Conservation (phyloP, 2,888 invertebrate species). For the Catocala sponsa region DNA sequence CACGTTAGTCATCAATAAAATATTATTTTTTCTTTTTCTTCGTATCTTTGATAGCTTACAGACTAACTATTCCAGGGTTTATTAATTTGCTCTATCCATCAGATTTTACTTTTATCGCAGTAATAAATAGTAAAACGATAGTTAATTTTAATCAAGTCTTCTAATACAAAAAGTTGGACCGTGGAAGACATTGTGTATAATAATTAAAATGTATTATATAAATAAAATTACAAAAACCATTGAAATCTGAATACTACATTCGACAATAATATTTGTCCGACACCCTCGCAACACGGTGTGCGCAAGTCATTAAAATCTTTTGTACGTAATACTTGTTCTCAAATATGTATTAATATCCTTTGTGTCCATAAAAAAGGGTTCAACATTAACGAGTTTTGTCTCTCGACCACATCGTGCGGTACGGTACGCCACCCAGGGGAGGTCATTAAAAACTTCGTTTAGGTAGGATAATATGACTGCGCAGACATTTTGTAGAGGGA, state of each 20-base stretch:
- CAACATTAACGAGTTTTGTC: conserved; percentile 66
- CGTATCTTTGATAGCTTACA: too few species aligned
- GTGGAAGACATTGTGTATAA: too few species aligned
- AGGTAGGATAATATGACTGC: conserved; percentile 42
- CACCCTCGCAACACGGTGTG: conserved; percentile 15
- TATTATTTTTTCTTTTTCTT: too few species aligned
- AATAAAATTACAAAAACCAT: too few species aligned
- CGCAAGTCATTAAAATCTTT: conserved; percentile 47
- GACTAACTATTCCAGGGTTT: too few species aligned
- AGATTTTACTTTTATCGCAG: too few species aligned
- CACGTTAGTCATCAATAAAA: too few species aligned
- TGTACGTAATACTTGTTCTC: conserved; percentile 50
- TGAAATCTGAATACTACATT: neutral
- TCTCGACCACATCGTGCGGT: conserved; percentile 51
- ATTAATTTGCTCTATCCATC: too few species aligned
- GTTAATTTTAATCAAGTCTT: too few species aligned
- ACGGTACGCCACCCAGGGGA: conserved; percentile 55
- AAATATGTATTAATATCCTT: conserved; percentile 59
- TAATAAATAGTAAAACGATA: too few species aligned
- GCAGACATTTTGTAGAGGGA: conserved; percentile 33
- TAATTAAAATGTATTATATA: too few species aligned
- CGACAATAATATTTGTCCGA: conserved; percentile 17
- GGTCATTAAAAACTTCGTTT: conserved; percentile 64
- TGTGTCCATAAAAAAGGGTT: conserved; percentile 60
- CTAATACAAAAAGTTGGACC: too few species aligned